Evolutionary conservation across 2,888 invertebrate genomes (phyloP).

Genomic region (Pyrochroa serraticornis): DNA sequence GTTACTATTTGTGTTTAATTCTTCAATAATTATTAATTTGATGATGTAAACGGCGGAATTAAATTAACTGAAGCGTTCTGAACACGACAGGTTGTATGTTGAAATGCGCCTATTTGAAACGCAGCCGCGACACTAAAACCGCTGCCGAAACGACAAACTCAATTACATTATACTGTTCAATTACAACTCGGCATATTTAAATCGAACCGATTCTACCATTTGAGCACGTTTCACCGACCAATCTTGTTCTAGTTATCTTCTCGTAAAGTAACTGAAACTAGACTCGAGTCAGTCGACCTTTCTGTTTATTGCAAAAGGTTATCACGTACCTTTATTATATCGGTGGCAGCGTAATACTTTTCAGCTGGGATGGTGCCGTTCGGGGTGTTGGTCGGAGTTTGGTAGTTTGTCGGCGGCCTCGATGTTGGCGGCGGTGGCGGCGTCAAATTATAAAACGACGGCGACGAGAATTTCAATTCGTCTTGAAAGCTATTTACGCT

Average conservation of each 20-base stretch:
- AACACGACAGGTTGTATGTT: slow-evolving; percentile 7
- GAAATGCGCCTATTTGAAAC: slow-evolving; percentile 2
- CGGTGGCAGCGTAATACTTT: slow-evolving; percentile 80
- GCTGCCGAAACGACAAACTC: slow-evolving; percentile 23
- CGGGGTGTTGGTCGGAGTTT: slow-evolving; percentile 51
- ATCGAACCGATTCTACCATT: not conserved
- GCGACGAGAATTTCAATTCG: slow-evolving; percentile 61
- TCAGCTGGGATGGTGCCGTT: slow-evolving; percentile 56
- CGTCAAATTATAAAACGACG: slow-evolving; percentile 62
- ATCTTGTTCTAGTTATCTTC: slow-evolving; percentile 3
- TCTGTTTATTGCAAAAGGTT: too few relatives aligned
- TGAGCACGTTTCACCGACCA: not conserved
- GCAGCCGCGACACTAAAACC: slow-evolving; percentile 4
- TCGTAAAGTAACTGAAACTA: too few relatives aligned
- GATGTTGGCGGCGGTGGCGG: slow-evolving; percentile 60
- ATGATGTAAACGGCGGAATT: not conserved
- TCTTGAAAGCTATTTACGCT: slow-evolving; percentile 64
- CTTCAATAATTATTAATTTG: not conserved
- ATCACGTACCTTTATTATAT: slow-evolving; percentile 69
- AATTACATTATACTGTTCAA: slow-evolving; percentile 13
- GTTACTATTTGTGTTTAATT: not conserved
- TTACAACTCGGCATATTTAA: slow-evolving; percentile 4
- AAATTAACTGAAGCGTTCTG: slow-evolving; percentile 1
- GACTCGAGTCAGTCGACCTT: slow-evolving; percentile 1
- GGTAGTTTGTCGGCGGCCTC: slow-evolving; percentile 56